Evolutionary conservation across 2,888 invertebrate genomes (phyloP).

Genomic region (Thysanoteuthis rhombus): DNA sequence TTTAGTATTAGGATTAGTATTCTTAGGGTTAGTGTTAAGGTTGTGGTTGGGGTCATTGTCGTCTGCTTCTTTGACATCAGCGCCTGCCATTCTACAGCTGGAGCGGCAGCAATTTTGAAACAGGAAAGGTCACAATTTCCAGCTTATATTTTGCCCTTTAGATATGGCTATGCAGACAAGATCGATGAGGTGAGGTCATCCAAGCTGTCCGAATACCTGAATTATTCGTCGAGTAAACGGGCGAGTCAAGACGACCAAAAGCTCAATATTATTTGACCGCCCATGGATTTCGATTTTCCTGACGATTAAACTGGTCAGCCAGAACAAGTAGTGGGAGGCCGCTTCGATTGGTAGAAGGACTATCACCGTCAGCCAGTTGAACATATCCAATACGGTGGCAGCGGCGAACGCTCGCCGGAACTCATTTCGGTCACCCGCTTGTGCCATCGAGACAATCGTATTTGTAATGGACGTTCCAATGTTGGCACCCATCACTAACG

Average conservation of each 20-base stretch:
- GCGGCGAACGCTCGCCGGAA: slow-evolving; percentile 57
- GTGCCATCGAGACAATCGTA: slow-evolving; percentile 57
- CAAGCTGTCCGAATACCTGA: slow-evolving; percentile 46
- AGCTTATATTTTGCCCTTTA: too few relatives aligned
- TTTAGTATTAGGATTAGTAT: too few relatives aligned
- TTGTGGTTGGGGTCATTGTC: too few relatives aligned
- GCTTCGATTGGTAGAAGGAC: slow-evolving; percentile 53
- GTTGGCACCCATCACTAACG: slow-evolving; percentile 61
- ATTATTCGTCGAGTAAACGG: slow-evolving; percentile 56
- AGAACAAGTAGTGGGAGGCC: slow-evolving; percentile 44
- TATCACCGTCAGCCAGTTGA: slow-evolving; percentile 57
- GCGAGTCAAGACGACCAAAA: slow-evolving; percentile 56
- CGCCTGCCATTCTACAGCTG: too few relatives aligned
- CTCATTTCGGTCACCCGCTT: slow-evolving; percentile 48
- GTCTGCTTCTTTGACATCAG: too few relatives aligned
- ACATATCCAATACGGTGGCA: slow-evolving; percentile 61
- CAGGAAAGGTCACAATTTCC: too few relatives aligned
- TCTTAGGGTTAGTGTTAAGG: too few relatives aligned
- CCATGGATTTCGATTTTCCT: slow-evolving; percentile 39
- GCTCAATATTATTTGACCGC: slow-evolving; percentile 43
- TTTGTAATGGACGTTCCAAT: slow-evolving; percentile 61
- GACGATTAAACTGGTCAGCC: slow-evolving; percentile 44
- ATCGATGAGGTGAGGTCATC: too few relatives aligned
- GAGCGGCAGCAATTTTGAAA: too few relatives aligned
- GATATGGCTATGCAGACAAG: too few relatives aligned